phyloP scores from a whole-genome alignment of 2,888 invertebrate species.

The Prionchulus punctatus region DNA sequence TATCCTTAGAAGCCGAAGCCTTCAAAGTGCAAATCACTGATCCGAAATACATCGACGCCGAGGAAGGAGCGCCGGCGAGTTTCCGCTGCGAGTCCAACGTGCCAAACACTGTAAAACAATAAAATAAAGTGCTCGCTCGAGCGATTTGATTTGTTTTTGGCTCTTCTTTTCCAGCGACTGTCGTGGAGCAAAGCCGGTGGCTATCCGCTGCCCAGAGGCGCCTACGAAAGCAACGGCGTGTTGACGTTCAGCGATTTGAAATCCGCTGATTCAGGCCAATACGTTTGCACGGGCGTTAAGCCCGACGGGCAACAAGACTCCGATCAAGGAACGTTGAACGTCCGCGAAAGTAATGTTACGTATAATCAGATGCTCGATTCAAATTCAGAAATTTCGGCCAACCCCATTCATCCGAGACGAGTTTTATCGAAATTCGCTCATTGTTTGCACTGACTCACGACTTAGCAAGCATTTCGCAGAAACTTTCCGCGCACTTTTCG shows the following conservation, averaged over 20 bases:
- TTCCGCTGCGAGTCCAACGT: background rate
- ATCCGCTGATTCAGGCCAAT: background rate
- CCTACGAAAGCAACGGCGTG: background rate
- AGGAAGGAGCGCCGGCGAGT: background rate
- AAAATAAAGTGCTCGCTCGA: too few species aligned
- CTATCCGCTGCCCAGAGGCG: background rate
- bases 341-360: too few species aligned
- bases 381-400: too few species aligned
- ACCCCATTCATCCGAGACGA: too few species aligned
- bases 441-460: too few species aligned
- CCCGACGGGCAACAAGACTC: conserved; percentile 1
- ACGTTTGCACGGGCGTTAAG: background rate
- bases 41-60: background rate
- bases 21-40: background rate
- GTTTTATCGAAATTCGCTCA: too few species aligned
- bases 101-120: too few species aligned
- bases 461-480: too few species aligned
- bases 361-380: too few species aligned
- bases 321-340: too few species aligned
- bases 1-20: background rate
- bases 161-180: background rate
- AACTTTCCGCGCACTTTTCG: too few species aligned
- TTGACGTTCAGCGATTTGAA: background rate
- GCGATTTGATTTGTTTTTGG: too few species aligned
- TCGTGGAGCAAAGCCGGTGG: background rate